Percentiles rank a stretch among this genome's conserved stretches.
phyloP scores from a whole-genome alignment of 2,888 invertebrate genomes.

The Atrina japonica region DNA sequence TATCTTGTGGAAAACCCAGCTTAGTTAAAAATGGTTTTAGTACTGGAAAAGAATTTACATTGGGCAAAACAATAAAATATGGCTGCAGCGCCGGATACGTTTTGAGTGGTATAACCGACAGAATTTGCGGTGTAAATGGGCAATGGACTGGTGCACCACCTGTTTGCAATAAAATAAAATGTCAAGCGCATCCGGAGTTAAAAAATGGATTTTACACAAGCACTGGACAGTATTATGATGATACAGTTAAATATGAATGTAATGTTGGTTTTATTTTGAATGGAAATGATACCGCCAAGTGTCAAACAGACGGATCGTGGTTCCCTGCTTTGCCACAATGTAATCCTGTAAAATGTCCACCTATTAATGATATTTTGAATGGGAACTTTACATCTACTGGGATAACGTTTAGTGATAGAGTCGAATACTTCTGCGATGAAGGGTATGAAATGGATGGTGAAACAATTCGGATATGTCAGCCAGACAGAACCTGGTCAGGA shows the following conservation, averaged over 20 bases:
- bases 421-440: conserved; percentile 63
- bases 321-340: conserved; percentile 49
- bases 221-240: conserved; percentile 46
- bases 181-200: conserved; percentile 65
- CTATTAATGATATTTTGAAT: conserved; percentile 44
- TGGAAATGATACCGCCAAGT: conserved; percentile 60
- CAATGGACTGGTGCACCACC: conserved; percentile 72
- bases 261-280: conserved; percentile 83
- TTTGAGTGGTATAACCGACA: conserved; percentile 62
- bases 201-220: conserved; percentile 54
- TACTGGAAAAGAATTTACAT: conserved; percentile 53
- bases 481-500: conserved; percentile 65
- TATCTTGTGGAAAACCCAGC: conserved; percentile 66
- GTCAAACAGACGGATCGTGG: conserved; percentile 64
- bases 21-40: conserved; percentile 56
- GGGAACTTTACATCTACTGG: conserved; percentile 48
- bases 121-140: conserved; percentile 73
- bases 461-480: conserved; percentile 56
- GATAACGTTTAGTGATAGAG: conserved; percentile 70
- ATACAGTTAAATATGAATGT: conserved; percentile 86
- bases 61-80: conserved; percentile 68
- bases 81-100: conserved; percentile 75
- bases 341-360: conserved; percentile 44
- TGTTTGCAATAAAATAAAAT: conserved; percentile 69
- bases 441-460: conserved; percentile 64